phyloP scores from a whole-genome alignment of 2,113 vertebrate genomes.

The Grus americana region DNA sequence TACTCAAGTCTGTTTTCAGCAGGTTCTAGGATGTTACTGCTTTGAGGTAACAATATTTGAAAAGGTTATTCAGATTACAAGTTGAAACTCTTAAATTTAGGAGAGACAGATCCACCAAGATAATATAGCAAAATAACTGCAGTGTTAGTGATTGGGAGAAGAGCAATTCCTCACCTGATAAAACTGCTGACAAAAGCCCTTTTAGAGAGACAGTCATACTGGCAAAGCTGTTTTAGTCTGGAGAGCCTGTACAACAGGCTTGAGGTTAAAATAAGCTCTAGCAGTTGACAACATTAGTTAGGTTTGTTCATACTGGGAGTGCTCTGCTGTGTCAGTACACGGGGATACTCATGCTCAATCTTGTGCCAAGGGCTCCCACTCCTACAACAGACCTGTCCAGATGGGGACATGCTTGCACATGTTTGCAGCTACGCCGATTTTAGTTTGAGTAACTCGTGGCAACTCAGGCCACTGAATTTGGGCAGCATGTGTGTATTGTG shows the following conservation, averaged over 20 bases:
- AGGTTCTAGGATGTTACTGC: neutral
- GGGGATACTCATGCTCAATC: neutral
- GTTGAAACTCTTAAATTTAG: neutral
- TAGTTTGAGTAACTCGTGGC: neutral
- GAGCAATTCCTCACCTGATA: neutral
- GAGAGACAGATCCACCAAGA: neutral
- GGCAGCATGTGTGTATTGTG: neutral
- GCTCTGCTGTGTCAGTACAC: fast-evolving
- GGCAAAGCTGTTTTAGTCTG: neutral
- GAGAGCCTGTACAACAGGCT: neutral
- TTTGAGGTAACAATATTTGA: neutral
- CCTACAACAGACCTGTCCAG: neutral
- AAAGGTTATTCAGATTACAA: neutral
- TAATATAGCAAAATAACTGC: fast-evolving
- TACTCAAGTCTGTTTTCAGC: neutral
- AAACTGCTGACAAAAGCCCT: neutral
- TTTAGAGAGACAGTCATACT: neutral
- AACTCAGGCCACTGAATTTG: neutral
- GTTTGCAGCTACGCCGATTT: neutral
- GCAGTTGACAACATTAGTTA: too few species aligned
- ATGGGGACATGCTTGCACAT: neutral
- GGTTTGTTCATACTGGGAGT: fast-evolving
- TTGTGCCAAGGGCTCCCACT: fast-evolving
- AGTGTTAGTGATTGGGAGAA: neutral
- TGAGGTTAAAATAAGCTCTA: neutral